These are phyloP conservation scores for Clavelina lepadiformis DNA, from an alignment of 23 tunicate species.

Conservation along the genomic window DNA sequence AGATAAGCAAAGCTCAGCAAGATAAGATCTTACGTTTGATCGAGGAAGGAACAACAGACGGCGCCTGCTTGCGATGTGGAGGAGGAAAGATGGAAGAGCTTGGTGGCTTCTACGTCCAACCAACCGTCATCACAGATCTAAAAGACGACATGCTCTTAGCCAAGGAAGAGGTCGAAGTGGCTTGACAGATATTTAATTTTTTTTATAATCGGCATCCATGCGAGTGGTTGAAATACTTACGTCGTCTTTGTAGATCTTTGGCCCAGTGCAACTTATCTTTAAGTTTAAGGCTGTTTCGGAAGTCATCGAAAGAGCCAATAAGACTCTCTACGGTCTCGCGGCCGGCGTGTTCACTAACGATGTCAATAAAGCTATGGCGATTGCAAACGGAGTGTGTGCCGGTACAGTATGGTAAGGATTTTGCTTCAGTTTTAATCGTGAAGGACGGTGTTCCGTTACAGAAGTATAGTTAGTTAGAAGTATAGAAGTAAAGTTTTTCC, in stretches of 20 bases:
- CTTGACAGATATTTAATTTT: background rate
- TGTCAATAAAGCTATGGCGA: slow-evolving; percentile 43
- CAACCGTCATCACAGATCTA: slow-evolving; percentile 58
- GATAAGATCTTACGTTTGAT: slow-evolving; percentile 24
- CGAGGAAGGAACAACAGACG: slow-evolving; percentile 37
- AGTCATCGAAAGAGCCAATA: slow-evolving; percentile 60
- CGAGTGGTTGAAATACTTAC: background rate
- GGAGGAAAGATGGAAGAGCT: slow-evolving; percentile 23
- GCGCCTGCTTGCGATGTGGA: slow-evolving; percentile 42
- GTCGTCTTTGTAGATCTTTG: slow-evolving; percentile 63
- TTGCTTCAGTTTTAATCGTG: background rate
- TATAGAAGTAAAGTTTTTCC: too few species aligned
- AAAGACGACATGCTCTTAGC: slow-evolving; percentile 30
- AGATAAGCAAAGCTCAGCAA: slow-evolving; percentile 42
- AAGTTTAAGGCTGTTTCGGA: slow-evolving; percentile 58
- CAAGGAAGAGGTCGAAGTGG: slow-evolving; percentile 46
- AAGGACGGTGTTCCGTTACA: too few species aligned
- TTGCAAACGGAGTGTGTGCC: slow-evolving; percentile 41
- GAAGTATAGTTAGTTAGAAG: too few species aligned
- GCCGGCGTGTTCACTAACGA: slow-evolving; percentile 78
- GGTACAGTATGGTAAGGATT: slow-evolving; percentile 75
- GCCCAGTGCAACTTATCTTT: slow-evolving; percentile 63
- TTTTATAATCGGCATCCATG: background rate
- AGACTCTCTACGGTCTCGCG: slow-evolving; percentile 46
- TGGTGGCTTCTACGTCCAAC: slow-evolving; percentile 42